These are phyloP conservation scores for Pteria penguin DNA, from an alignment of 2,888 invertebrate genomes.

Conservation along the genomic window DNA sequence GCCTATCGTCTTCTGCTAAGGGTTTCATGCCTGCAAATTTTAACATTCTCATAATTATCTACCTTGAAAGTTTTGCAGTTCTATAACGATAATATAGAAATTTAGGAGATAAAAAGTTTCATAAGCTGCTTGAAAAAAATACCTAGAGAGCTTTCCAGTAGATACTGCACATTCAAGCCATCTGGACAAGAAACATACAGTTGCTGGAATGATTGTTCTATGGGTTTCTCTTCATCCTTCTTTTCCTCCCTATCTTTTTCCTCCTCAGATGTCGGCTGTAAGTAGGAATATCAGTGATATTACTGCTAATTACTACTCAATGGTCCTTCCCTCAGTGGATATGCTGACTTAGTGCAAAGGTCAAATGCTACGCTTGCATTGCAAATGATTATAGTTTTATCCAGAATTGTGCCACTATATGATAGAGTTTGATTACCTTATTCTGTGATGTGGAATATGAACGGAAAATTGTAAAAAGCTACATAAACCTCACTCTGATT, in stretches of 20 bases:
- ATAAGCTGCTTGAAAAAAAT: no score
- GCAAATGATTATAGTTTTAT: not conserved
- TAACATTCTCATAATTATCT: not conserved
- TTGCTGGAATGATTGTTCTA: conserved; percentile 75
- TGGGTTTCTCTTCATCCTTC: conserved; percentile 52
- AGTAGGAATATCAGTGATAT: not conserved
- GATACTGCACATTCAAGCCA: conserved; percentile 75
- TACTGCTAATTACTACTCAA: no score
- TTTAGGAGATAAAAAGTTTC: no score
- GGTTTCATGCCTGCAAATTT: conserved; percentile 66
- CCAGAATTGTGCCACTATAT: no score
- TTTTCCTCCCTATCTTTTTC: conserved; percentile 52
- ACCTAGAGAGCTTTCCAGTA: conserved; percentile 75
- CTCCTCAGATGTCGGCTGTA: conserved; percentile 22
- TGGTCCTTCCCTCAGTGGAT: no score
- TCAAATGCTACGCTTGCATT: not conserved
- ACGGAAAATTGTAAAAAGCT: no score
- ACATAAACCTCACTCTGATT: no score
- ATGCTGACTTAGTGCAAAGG: no score
- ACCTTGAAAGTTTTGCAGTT: not conserved
- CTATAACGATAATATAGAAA: no score
- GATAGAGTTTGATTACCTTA: no score
- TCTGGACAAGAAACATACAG: conserved; percentile 77
- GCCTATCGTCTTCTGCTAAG: conserved; percentile 62
- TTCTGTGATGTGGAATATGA: no score